These are phyloP conservation scores for Phrynocephalus guinanensis DNA, from an alignment of 2,797 vertebrate genomes.

Conservation along the genomic window DNA sequence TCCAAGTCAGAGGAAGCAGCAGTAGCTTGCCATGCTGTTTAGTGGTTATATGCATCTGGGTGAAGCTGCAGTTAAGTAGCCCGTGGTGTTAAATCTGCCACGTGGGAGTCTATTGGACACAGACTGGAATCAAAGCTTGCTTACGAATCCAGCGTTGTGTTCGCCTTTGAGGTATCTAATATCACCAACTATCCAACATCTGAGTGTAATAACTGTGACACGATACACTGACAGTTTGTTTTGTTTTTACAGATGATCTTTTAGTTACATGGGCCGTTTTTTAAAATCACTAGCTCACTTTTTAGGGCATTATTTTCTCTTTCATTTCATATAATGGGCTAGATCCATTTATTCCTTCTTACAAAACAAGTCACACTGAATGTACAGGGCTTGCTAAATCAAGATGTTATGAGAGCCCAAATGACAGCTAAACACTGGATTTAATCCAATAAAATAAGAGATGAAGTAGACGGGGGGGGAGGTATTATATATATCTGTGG, in stretches of 20 bases:
- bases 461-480: neutral
- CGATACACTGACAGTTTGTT: neutral
- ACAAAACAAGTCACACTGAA: too few relatives aligned
- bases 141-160: neutral
- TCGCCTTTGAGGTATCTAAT: neutral
- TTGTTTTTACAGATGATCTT: neutral
- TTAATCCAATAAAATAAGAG: neutral
- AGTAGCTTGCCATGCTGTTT: neutral
- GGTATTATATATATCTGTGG: too few relatives aligned
- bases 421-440: too few relatives aligned
- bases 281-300: neutral
- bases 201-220: neutral
- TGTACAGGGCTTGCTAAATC: too few relatives aligned
- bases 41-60: neutral
- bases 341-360: too few relatives aligned
- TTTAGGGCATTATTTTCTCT: neutral
- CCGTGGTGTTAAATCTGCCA: neutral
- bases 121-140: neutral
- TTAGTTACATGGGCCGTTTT: neutral
- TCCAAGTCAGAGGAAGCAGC: neutral
- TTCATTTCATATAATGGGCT: constrained; percentile 3
- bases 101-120: neutral
- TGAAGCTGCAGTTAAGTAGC: neutral
- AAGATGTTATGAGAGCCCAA: too few relatives aligned
- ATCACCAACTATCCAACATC: neutral